phyloP scores from a whole-genome alignment of 2,888 invertebrate species.

The Orchestes rusci region DNA sequence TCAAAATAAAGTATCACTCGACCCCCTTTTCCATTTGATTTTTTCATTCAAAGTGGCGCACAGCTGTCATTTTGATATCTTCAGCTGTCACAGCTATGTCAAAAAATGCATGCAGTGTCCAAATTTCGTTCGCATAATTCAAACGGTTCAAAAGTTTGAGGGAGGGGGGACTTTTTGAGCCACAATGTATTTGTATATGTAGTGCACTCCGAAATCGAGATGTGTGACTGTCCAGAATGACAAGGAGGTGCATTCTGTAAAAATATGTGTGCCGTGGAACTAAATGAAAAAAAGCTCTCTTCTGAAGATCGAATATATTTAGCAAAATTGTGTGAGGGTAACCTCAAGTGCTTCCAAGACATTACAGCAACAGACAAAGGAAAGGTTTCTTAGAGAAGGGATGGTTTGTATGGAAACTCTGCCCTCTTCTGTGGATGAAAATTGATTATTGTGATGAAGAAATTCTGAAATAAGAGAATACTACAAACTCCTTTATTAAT shows the following conservation, averaged over 20 bases:
- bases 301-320: background rate
- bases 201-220: background rate
- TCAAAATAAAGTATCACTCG: too few species aligned
- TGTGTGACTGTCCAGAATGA: background rate
- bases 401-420: background rate
- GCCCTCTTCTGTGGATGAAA: background rate
- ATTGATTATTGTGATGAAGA: constrained; percentile 8
- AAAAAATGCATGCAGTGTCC: too few species aligned
- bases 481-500: constrained; percentile 8
- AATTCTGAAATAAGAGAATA: constrained; percentile 12
- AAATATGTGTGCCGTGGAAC: background rate
- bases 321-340: background rate
- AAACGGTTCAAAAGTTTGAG: too few species aligned
- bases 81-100: too few species aligned
- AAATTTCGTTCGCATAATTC: too few species aligned
- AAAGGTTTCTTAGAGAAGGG: background rate
- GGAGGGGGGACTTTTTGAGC: too few species aligned
- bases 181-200: background rate
- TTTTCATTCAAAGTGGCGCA: too few species aligned
- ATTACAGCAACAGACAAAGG: background rate
- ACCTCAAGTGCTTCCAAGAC: background rate
- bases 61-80: too few species aligned
- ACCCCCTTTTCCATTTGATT: too few species aligned
- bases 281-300: background rate
- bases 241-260: background rate